These are phyloP conservation scores for Pygoscelis antarcticus DNA, from an alignment of 2,113 vertebrate species.

Conservation along the genomic window DNA sequence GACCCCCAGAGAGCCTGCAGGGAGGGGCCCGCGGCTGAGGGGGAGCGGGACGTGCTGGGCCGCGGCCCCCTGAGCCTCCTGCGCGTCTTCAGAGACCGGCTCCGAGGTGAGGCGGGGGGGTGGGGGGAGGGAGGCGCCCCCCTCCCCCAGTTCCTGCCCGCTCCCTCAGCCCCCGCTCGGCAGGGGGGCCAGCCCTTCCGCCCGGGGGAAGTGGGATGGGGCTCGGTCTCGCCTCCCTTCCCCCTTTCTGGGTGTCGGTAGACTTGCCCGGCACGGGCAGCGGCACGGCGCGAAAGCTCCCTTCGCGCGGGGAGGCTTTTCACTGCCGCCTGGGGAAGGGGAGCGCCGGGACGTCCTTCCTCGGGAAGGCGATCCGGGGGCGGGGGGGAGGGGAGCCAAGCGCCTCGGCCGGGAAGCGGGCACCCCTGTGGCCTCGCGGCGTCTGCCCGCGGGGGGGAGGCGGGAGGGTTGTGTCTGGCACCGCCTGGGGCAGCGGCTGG, in stretches of 20 bases:
- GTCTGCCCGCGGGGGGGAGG: background rate
- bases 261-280: background rate
- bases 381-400: background rate
- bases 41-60: background rate
- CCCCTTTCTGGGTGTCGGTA: background rate
- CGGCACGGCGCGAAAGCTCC: background rate
- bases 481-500: background rate
- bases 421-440: background rate
- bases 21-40: background rate
- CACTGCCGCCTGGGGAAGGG: background rate
- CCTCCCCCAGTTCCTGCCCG: background rate
- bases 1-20: background rate
- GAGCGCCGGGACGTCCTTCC: background rate
- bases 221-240: background rate
- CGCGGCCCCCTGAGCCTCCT: background rate
- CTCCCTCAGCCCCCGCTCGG: background rate
- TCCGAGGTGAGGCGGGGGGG: background rate
- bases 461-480: background rate
- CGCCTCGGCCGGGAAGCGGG: background rate
- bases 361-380: background rate
- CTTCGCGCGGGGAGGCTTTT: background rate
- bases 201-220: background rate
- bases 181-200: background rate
- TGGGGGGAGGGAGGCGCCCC: background rate
- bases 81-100: background rate